Percentiles rank a stretch among this genome's conserved stretches.
These are phyloP conservation scores for Clivina fossor DNA, from an alignment of 2,888 invertebrate species.

Conservation along the genomic window DNA sequence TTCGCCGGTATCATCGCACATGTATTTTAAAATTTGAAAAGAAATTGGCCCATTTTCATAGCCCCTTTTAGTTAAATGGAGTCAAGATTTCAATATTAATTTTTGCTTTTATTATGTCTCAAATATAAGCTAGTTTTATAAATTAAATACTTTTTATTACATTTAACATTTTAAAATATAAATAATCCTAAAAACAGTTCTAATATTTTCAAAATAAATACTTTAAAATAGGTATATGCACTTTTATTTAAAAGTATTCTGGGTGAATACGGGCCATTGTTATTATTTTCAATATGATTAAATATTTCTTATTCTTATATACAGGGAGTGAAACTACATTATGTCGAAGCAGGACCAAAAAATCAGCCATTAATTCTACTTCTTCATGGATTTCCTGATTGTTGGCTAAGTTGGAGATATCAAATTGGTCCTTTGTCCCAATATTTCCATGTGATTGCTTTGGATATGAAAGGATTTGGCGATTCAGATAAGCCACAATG, in stretches of 20 bases:
- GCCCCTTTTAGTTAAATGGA: too few species aligned
- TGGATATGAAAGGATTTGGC: slow-evolving; percentile 78
- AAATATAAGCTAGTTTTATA: too few species aligned
- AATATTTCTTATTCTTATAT: slow-evolving; percentile 46
- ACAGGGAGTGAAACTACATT: slow-evolving; percentile 72
- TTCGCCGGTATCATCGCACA: too few species aligned
- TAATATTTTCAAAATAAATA: too few species aligned
- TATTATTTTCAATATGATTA: too few species aligned
- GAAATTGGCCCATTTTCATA: too few species aligned
- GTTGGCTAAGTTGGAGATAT: slow-evolving; percentile 77
- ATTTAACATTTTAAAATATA: too few species aligned
- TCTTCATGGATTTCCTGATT: slow-evolving; percentile 80
- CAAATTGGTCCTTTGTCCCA: slow-evolving; percentile 52
- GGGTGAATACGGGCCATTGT: slow-evolving; percentile 62
- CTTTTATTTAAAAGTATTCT: slow-evolving; percentile 55
- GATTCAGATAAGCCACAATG: slow-evolving; percentile 73
- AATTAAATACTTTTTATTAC: too few species aligned
- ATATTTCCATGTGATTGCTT: slow-evolving; percentile 67
- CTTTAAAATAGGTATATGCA: slow-evolving; percentile 56
- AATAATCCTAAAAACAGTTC: too few species aligned
- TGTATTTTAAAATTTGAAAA: too few species aligned
- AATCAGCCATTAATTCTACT: slow-evolving; percentile 66
- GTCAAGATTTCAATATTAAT: too few species aligned
- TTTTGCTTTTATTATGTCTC: too few species aligned
- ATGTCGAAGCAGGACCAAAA: slow-evolving; percentile 67